Percentiles rank a stretch among this genome's conserved stretches.
These are phyloP conservation scores for Malacosoma neustria DNA, from an alignment of 2,888 invertebrate species.

Conservation along the genomic window DNA sequence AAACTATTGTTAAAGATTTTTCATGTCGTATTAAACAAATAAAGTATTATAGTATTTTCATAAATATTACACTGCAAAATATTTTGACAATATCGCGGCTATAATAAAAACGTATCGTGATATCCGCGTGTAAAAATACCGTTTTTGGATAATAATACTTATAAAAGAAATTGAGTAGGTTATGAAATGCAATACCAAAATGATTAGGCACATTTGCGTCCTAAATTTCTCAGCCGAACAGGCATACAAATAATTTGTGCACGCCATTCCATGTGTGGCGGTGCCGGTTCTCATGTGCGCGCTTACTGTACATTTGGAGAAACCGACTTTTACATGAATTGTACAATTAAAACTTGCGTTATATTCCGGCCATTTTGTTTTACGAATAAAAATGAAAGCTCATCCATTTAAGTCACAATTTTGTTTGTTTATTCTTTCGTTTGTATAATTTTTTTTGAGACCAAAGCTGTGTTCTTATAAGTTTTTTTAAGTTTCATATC, in stretches of 20 bases:
- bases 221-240: conserved; percentile 23
- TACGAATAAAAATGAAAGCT: not conserved
- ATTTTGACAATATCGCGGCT: too few relatives aligned
- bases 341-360: not conserved
- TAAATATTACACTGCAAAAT: too few relatives aligned
- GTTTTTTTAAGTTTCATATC: too few relatives aligned
- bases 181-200: conserved; percentile 25
- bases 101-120: conserved; percentile 17
- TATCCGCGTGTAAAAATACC: conserved; percentile 22
- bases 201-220: conserved; percentile 27
- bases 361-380: not conserved
- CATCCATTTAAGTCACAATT: not conserved
- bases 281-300: not conserved
- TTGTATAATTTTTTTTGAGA: too few relatives aligned
- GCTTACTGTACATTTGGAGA: not conserved
- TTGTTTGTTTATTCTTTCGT: not conserved
- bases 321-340: not conserved
- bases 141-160: conserved; percentile 43
- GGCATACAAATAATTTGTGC: conserved; percentile 20
- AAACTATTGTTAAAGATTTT: too few relatives aligned
- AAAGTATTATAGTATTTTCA: too few relatives aligned
- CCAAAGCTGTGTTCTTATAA: too few relatives aligned
- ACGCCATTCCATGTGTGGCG: conserved; percentile 1
- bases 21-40: too few relatives aligned
- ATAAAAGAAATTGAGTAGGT: conserved; percentile 26